Evolutionary conservation across 2,888 invertebrate genomes (phyloP).

Genomic region (Platycnemis pennipes): DNA sequence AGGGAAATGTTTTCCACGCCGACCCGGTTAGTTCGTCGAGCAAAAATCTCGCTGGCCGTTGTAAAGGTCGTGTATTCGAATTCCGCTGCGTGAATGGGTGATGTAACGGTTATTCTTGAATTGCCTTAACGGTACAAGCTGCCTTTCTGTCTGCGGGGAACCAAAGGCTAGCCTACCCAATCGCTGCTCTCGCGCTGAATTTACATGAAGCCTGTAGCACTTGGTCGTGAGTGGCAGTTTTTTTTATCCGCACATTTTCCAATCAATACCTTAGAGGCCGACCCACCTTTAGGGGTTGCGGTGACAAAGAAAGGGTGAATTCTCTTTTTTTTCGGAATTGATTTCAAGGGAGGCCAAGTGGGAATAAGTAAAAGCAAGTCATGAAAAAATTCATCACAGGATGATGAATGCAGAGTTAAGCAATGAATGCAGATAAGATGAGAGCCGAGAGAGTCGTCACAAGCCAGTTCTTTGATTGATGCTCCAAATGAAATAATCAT

Average conservation of each 20-base stretch:
- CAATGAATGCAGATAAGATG: too few relatives aligned
- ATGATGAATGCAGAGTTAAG: too few relatives aligned
- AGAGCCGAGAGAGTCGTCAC: too few relatives aligned
- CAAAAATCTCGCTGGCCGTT: background rate
- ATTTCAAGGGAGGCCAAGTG: too few relatives aligned
- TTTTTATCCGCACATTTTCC: background rate
- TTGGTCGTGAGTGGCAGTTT: background rate
- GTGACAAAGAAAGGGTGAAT: background rate
- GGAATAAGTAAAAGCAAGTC: too few relatives aligned
- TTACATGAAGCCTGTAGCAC: background rate
- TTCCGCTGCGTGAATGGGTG: background rate
- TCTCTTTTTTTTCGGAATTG: too few relatives aligned
- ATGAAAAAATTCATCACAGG: too few relatives aligned
- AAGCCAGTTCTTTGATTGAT: too few relatives aligned
- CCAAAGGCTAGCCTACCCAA: background rate
- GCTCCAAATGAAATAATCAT: too few relatives aligned
- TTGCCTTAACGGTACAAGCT: background rate
- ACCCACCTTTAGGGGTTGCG: background rate
- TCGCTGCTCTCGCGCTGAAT: background rate
- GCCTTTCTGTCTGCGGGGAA: background rate
- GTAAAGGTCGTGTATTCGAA: background rate
- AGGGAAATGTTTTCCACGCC: background rate
- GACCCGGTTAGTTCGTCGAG: background rate
- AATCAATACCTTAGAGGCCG: background rate
- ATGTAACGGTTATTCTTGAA: slow-evolving; percentile 10